Conservation (phyloP, 2,797 vertebrate genomes). For the Psittacula derbiana region DNA sequence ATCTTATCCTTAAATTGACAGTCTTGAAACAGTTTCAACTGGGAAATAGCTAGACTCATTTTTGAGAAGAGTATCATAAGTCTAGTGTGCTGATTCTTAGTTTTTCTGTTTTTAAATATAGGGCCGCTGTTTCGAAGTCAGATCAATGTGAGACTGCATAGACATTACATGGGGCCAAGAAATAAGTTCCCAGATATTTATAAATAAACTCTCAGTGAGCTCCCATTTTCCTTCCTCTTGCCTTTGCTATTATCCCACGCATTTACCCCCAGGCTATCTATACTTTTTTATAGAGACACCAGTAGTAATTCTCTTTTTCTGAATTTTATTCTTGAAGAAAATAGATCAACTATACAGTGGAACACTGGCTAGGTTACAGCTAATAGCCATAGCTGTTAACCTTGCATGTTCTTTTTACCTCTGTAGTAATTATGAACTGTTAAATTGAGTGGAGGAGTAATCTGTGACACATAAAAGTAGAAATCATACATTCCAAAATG, state of each 20-base stretch:
- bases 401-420: constrained; percentile 16
- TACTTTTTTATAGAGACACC: background rate
- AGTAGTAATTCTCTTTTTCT: constrained; percentile 9
- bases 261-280: constrained; percentile 10
- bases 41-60: constrained; percentile 6
- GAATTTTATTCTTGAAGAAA: constrained; percentile 31
- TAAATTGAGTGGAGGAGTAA: constrained; percentile 24
- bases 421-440: background rate
- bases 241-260: constrained; percentile 6
- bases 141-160: background rate
- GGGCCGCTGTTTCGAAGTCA: background rate
- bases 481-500: background rate
- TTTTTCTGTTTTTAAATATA: constrained; percentile 30
- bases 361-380: background rate
- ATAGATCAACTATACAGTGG: constrained; percentile 14
- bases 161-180: background rate
- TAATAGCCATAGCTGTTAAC: constrained; percentile 22
- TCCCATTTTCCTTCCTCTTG: constrained; percentile 30
- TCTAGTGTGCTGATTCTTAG: background rate
- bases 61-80: background rate
- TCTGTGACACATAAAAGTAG: constrained; percentile 9
- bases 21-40: constrained; percentile 26
- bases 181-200: constrained; percentile 34
- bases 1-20: background rate
- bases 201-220: background rate